These are phyloP conservation scores for Drosophila demipolita DNA, from an alignment of 2,888 invertebrate species.

Conservation along the genomic window DNA sequence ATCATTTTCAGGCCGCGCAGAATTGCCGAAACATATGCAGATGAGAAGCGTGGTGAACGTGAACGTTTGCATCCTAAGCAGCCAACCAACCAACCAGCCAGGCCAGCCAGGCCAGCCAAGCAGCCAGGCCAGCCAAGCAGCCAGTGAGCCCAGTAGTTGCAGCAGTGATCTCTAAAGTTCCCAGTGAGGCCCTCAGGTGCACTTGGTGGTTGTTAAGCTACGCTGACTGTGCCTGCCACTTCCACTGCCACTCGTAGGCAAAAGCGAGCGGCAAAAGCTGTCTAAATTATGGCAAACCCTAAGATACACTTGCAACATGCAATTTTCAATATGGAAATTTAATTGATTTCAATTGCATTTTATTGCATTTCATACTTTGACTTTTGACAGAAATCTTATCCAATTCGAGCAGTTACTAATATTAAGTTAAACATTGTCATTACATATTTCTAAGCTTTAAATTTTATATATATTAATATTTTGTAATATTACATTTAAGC, in stretches of 20 bases:
- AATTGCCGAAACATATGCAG: constrained; percentile 80
- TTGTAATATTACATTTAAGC: not conserved
- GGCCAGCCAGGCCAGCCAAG: not conserved
- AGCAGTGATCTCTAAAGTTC: constrained; percentile 38
- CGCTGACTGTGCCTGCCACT: constrained; percentile 37
- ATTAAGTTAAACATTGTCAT: not conserved
- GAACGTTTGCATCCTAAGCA: constrained; percentile 58
- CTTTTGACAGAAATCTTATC: too few species aligned
- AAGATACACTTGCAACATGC: constrained; percentile 31
- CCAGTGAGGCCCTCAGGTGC: constrained; percentile 72
- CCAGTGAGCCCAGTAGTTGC: constrained; percentile 27
- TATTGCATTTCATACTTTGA: too few species aligned
- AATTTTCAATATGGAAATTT: not conserved
- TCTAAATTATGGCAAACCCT: not conserved
- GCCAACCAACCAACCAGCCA: constrained; percentile 25
- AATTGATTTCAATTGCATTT: not conserved
- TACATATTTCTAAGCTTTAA: accelerated
- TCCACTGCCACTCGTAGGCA: constrained; percentile 27
- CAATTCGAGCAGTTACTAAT: not conserved
- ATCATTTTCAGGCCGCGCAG: constrained; percentile 82
- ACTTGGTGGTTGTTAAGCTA: constrained; percentile 57
- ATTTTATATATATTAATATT: not conserved
- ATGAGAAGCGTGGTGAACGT: constrained; percentile 62
- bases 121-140: constrained; percentile 6
- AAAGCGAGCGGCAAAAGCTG: constrained; percentile 5